A percentile compares a stretch with the other conserved stretches of the same genome.
phyloP scores from a whole-genome alignment of 1,140 invertebrate genomes.

The Panagrolaimus sp. region DNA sequence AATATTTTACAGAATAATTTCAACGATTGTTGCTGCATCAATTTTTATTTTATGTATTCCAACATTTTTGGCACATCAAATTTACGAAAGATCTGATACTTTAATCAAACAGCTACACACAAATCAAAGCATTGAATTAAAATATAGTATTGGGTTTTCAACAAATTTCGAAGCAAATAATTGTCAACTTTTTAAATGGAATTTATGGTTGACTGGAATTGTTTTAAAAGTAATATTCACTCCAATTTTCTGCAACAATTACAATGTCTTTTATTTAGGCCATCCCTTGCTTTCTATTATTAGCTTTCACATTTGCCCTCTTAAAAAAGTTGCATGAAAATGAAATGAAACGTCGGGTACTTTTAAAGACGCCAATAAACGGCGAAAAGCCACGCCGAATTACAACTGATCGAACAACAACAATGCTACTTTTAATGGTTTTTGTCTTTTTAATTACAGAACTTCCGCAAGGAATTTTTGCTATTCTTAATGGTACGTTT shows the following conservation, averaged over 20 bases:
- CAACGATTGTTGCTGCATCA: constrained; percentile 21
- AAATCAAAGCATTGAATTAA: not conserved
- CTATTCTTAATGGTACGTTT: constrained; percentile 34
- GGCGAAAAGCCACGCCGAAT: constrained; percentile 15
- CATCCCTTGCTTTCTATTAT: constrained; percentile 33
- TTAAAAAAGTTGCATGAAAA: constrained; percentile 29
- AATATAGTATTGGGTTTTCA: not conserved
- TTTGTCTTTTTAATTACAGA: constrained; percentile 36
- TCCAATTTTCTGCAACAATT: not conserved
- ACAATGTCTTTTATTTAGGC: constrained; percentile 9
- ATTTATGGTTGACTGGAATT: constrained; percentile 41
- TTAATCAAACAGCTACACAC: not conserved
- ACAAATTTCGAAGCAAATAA: constrained; percentile 26
- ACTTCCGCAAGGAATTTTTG: constrained; percentile 35
- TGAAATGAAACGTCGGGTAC: constrained; percentile 27
- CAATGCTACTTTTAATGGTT: constrained; percentile 37
- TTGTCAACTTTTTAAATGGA: constrained; percentile 34
- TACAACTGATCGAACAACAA: constrained; percentile 21
- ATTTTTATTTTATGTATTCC: constrained; percentile 35
- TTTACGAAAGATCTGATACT: not conserved
- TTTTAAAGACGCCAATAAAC: constrained; percentile 19
- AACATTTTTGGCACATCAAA: constrained; percentile 37
- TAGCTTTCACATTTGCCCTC: constrained; percentile 35
- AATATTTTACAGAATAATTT: constrained; percentile 6
- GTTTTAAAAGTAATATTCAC: constrained; percentile 23